A percentile compares a stretch with the other conserved stretches of the same genome.
Conservation (phyloP, 2,797 vertebrate species). For the Leontocebus nigricollis region DNA sequence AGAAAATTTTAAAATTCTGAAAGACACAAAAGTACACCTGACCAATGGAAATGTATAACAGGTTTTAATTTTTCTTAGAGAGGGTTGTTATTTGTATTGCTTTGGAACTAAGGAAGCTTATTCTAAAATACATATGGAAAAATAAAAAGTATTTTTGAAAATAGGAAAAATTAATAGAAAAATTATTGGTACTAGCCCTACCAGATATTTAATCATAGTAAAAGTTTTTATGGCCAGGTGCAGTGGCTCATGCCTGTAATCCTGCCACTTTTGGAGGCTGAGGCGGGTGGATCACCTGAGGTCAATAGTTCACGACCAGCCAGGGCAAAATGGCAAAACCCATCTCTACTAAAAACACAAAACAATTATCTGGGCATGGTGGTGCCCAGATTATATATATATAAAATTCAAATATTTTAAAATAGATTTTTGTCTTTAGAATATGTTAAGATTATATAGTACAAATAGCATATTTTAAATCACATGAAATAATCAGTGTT, state of each 20-base stretch:
- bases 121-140: not conserved
- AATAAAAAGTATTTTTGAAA: not conserved
- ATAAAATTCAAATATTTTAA: not conserved
- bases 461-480: not conserved
- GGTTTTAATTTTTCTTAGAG: not conserved
- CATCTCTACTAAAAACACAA: too few relatives aligned
- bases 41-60: not conserved
- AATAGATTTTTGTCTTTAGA: not conserved
- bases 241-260: too few relatives aligned
- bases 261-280: too few relatives aligned
- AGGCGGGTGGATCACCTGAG: too few relatives aligned
- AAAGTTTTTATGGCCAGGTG: too few relatives aligned
- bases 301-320: too few relatives aligned
- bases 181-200: not conserved
- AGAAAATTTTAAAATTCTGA: not conserved
- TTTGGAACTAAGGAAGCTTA: not conserved
- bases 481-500: not conserved
- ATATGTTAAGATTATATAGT: not conserved
- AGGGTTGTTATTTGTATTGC: not conserved
- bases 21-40: not conserved
- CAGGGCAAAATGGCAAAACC: too few relatives aligned
- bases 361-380: too few relatives aligned
- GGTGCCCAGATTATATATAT: too few relatives aligned
- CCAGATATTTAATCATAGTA: not conserved
- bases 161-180: not conserved